phyloP scores from a whole-genome alignment of 2,113 vertebrate species.

The Hucho hucho region DNA sequence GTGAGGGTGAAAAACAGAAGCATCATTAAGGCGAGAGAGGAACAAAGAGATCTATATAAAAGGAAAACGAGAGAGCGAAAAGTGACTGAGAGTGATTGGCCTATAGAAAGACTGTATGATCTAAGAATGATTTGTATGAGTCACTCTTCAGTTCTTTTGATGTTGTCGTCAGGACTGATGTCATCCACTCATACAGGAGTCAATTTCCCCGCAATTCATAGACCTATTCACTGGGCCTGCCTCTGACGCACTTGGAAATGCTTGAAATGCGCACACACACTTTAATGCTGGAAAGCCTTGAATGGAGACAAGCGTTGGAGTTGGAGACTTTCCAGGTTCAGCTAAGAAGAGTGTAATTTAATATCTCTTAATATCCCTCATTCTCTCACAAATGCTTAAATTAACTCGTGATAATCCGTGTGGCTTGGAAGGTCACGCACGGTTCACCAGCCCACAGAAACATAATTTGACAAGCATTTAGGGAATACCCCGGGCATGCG shows the following conservation, averaged over 20 bases:
- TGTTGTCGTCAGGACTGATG: background rate
- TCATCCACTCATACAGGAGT: background rate
- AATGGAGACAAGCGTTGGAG: too few relatives aligned
- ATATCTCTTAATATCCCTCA: background rate
- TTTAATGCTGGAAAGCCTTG: too few relatives aligned
- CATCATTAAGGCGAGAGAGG: background rate
- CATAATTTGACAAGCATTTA: background rate
- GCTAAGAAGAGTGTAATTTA: too few relatives aligned
- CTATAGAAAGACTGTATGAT: background rate
- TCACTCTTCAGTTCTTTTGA: constrained; percentile 1
- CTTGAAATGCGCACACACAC: too few relatives aligned
- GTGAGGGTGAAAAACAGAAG: too few relatives aligned
- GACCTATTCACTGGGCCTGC: too few relatives aligned
- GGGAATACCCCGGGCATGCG: background rate
- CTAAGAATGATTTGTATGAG: constrained; percentile 5
- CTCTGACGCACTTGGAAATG: background rate
- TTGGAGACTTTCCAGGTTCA: too few relatives aligned
- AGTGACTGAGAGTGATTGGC: too few relatives aligned
- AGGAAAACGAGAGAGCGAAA: background rate
- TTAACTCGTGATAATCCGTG: background rate
- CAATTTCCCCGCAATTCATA: background rate
- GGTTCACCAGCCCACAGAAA: background rate
- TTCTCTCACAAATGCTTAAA: background rate
- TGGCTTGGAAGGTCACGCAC: background rate
- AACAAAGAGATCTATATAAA: background rate